A percentile compares a stretch with the other conserved stretches of the same genome.
These are phyloP conservation scores for Forbesichthys agassizii DNA, from an alignment of 2,113 vertebrate species.

Conservation along the genomic window DNA sequence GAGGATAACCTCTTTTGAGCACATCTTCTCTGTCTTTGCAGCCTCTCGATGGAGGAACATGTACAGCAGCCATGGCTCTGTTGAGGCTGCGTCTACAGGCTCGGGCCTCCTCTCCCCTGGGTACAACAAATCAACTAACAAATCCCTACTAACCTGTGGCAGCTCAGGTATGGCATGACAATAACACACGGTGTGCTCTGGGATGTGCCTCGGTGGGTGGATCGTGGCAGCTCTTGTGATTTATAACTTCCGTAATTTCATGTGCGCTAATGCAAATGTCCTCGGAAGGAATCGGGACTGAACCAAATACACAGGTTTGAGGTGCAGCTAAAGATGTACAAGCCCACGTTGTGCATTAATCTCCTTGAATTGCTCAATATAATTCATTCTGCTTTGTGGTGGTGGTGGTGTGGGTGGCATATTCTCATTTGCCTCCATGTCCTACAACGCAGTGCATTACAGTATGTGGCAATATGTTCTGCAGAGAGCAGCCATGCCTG, in stretches of 20 bases:
- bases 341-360: slow-evolving; percentile 8
- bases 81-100: slow-evolving; percentile 80
- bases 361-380: slow-evolving; percentile 2
- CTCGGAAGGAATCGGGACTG: slow-evolving; percentile 1
- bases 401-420: not conserved
- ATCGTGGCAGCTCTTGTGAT: slow-evolving; percentile 21
- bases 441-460: not conserved
- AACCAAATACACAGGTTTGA: not conserved
- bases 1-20: too few species aligned
- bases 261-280: slow-evolving; percentile 20
- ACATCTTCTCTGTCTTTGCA: slow-evolving; percentile 47
- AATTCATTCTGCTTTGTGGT: slow-evolving; percentile 6
- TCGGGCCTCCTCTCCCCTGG: slow-evolving; percentile 87
- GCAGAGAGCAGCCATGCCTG: slow-evolving; percentile 5
- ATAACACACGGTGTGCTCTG: slow-evolving; percentile 62
- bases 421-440: slow-evolving; percentile 5
- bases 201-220: slow-evolving; percentile 28
- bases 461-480: slow-evolving; percentile 1
- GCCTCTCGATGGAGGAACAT: slow-evolving; percentile 90
- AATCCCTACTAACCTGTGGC: slow-evolving; percentile 97
- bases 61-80: slow-evolving; percentile 86
- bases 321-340: not conserved
- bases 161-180: slow-evolving; percentile 91
- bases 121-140: slow-evolving; percentile 97
- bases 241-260: slow-evolving; percentile 1